Conservation (phyloP, 1,140 invertebrate species). For the Anagrus nilaparvatae region DNA sequence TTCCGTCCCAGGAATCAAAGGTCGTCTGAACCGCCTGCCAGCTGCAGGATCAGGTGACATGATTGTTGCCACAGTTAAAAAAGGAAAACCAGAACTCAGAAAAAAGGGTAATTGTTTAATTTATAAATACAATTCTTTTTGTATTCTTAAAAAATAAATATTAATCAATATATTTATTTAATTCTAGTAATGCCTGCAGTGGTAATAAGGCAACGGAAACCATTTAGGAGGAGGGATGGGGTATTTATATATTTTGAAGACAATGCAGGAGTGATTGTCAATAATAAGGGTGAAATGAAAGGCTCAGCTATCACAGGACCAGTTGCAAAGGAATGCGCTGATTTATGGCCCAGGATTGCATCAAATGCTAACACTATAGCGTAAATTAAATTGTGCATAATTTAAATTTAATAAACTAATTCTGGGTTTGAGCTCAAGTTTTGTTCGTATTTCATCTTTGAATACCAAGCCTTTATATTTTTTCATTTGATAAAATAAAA, state of each 20-base stretch:
- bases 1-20: conserved; percentile 95
- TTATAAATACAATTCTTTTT: background rate
- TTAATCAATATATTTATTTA: conserved; percentile 4
- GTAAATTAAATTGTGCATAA: conserved; percentile 45
- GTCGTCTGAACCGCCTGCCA: conserved; percentile 92
- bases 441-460: background rate
- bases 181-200: conserved; percentile 87
- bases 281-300: conserved; percentile 99
- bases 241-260: conserved; percentile 99
- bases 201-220: conserved; percentile 95
- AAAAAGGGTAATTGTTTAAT: conserved; percentile 74
- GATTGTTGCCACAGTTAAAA: conserved; percentile 98
- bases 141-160: background rate
- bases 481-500: background rate
- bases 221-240: conserved; percentile 97
- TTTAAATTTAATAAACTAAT: conserved; percentile 26
- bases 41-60: conserved; percentile 97
- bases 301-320: conserved; percentile 98
- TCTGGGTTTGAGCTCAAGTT: conserved; percentile 8
- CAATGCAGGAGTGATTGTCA: conserved; percentile 99
- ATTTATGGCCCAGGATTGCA: conserved; percentile 98
- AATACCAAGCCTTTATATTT: background rate
- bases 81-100: conserved; percentile 97
- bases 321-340: conserved; percentile 98
- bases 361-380: conserved; percentile 96